Evolutionary conservation across 2,113 vertebrate species (phyloP).

Genomic region (Galeopterus variegatus): DNA sequence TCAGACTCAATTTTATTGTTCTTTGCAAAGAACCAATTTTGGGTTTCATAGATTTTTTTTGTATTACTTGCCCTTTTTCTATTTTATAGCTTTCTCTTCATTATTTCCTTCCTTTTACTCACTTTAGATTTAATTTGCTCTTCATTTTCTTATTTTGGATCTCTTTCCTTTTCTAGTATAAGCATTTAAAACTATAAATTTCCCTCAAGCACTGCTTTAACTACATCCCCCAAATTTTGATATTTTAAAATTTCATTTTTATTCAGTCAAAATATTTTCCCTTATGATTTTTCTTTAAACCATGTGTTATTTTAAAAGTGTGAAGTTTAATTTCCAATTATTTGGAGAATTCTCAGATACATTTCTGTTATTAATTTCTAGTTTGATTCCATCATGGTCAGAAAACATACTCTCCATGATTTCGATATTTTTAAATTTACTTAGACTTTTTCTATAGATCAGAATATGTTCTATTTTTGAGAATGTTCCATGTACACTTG

Average conservation of each 20-base stretch:
- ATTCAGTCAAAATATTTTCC: slow-evolving; percentile 51
- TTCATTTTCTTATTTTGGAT: slow-evolving; percentile 43
- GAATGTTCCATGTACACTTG: not conserved
- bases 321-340: slow-evolving; percentile 31
- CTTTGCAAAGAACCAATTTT: slow-evolving; percentile 9
- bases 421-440: slow-evolving; percentile 36
- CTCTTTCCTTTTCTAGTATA: not conserved
- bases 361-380: not conserved
- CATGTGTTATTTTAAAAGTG: not conserved
- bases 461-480: not conserved
- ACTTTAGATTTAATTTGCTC: slow-evolving; percentile 34
- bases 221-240: slow-evolving; percentile 13
- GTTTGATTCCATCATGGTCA: slow-evolving; percentile 11
- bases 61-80: not conserved
- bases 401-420: slow-evolving; percentile 29
- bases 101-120: slow-evolving; percentile 33
- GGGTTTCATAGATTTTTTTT: not conserved
- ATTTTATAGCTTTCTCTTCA: not conserved
- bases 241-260: slow-evolving; percentile 5
- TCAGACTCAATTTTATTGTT: slow-evolving; percentile 32
- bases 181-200: slow-evolving; percentile 12
- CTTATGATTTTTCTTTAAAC: not conserved
- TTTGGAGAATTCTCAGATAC: slow-evolving; percentile 27
- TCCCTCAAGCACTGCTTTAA: slow-evolving; percentile 55
- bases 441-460: not conserved